Evolutionary conservation across 2,113 vertebrate genomes (phyloP).

Genomic region (Colaptes auratus): DNA sequence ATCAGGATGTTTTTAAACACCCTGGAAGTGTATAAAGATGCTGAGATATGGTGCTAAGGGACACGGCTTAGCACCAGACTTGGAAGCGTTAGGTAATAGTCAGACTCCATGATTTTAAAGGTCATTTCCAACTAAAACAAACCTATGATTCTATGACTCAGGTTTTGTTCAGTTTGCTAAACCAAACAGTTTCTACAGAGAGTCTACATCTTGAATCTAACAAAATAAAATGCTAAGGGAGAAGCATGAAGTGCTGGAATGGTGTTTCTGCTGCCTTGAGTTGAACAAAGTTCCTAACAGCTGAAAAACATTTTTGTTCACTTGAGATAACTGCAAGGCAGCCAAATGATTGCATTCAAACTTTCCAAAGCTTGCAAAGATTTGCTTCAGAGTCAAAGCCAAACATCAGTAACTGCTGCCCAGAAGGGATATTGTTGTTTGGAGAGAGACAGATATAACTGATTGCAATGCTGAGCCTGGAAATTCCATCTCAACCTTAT

Average conservation of each 20-base stretch:
- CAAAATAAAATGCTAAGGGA: background rate
- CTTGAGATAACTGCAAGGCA: constrained; percentile 34
- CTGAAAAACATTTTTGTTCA: constrained; percentile 63
- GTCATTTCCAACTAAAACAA: too few species aligned
- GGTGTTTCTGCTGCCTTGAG: constrained; percentile 30
- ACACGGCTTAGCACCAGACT: too few species aligned
- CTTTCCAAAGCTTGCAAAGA: constrained; percentile 58
- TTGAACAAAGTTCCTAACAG: background rate
- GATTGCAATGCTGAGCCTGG: constrained; percentile 35
- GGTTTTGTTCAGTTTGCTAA: background rate
- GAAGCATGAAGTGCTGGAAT: constrained; percentile 4
- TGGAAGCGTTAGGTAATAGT: too few species aligned
- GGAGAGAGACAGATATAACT: constrained; percentile 18
- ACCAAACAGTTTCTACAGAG: background rate
- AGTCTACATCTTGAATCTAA: background rate
- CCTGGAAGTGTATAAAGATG: too few species aligned
- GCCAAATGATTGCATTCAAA: constrained; percentile 59
- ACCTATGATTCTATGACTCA: too few species aligned
- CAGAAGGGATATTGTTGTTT: constrained; percentile 62
- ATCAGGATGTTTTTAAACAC: too few species aligned
- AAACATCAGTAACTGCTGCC: constrained; percentile 47
- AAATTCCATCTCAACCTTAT: constrained; percentile 60
- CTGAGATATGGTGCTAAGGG: too few species aligned
- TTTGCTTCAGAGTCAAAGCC: constrained; percentile 50
- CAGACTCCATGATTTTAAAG: too few species aligned